A percentile compares a stretch with the other conserved stretches of the same genome.
phyloP scores from a whole-genome alignment of 2,888 invertebrate species.

The Andrena bucephala region DNA sequence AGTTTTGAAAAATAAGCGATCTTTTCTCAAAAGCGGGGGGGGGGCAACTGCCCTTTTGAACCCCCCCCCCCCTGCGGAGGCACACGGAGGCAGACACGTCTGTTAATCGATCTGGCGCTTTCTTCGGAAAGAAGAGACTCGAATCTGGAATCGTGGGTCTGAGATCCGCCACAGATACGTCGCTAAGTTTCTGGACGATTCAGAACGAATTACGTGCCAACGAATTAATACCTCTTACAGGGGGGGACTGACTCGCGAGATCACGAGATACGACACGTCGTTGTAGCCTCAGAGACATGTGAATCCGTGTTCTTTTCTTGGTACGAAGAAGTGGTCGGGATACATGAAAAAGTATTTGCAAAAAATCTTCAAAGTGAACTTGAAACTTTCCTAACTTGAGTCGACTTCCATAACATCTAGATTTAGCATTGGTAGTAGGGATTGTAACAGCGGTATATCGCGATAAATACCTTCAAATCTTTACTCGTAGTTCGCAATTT shows the following conservation, averaged over 20 bases:
- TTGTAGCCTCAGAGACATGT: neutral
- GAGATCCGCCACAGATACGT: constrained; percentile 1
- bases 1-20: too few relatives aligned
- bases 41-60: too few relatives aligned
- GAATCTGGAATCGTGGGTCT: constrained; percentile 20
- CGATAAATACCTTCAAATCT: too few relatives aligned
- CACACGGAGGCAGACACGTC: neutral
- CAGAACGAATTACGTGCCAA: constrained; percentile 64
- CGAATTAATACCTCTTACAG: constrained; percentile 65
- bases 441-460: too few relatives aligned
- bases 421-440: too few relatives aligned
- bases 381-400: too few relatives aligned
- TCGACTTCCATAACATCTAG: too few relatives aligned
- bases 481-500: too few relatives aligned
- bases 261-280: constrained; percentile 63
- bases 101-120: neutral
- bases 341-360: neutral
- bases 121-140: neutral
- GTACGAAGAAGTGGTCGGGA: neutral
- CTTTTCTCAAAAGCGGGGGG: too few relatives aligned
- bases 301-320: neutral
- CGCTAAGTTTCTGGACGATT: constrained; percentile 4
- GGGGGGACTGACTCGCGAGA: constrained; percentile 38
- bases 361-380: neutral
- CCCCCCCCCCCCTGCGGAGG: too few relatives aligned